Conservation (phyloP, 2,888 invertebrate species). For the Oxystoma pomonae region DNA sequence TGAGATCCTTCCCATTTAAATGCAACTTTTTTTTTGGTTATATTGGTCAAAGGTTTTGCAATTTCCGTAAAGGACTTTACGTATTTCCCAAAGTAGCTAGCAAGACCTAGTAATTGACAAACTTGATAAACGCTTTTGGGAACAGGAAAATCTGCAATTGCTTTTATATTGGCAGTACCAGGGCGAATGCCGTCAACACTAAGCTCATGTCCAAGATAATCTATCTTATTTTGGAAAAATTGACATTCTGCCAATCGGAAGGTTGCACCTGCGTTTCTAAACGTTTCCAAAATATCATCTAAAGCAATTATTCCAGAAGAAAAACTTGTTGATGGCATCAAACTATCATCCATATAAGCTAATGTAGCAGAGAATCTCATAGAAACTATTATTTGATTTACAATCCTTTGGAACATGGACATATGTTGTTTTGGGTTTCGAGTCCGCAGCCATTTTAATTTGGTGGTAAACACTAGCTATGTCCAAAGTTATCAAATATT, state of each 20-base stretch:
- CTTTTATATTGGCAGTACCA: not conserved
- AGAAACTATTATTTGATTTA: not conserved
- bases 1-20: too few relatives aligned
- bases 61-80: not conserved
- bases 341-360: not conserved
- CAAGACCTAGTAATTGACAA: slow-evolving; percentile 1
- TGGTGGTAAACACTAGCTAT: not conserved
- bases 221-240: slow-evolving; percentile 4
- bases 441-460: not conserved
- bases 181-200: not conserved
- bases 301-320: not conserved
- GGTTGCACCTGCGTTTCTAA: not conserved
- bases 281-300: not conserved
- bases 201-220: too few relatives aligned
- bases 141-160: not conserved
- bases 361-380: not conserved
- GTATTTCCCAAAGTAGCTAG: not conserved
- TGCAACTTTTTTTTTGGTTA: too few relatives aligned
- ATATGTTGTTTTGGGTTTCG: not conserved
- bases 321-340: not conserved
- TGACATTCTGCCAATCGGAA: not conserved
- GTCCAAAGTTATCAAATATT: not conserved
- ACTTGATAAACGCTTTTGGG: not conserved
- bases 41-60: not conserved
- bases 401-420: not conserved